Conservation (phyloP, 2,113 vertebrate genomes). For the Ochotona curzoniae region DNA sequence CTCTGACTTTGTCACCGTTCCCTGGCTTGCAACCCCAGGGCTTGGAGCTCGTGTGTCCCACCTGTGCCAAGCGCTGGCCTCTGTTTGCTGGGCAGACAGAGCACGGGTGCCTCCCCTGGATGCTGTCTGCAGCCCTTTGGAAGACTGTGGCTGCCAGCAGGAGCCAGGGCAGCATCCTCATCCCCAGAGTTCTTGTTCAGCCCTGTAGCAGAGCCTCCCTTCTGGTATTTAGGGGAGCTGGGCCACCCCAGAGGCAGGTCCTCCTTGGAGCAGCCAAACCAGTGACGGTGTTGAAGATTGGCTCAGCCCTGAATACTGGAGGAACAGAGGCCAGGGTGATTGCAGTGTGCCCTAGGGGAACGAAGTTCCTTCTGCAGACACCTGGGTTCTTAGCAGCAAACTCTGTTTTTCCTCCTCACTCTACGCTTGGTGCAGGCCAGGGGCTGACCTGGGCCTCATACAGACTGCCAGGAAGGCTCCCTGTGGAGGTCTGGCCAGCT, state of each 20-base stretch:
- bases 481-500: neutral
- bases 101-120: neutral
- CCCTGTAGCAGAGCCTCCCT: constrained; percentile 28
- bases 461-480: neutral
- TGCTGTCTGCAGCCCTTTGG: neutral
- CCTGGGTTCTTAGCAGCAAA: constrained; percentile 27
- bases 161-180: constrained; percentile 27
- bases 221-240: neutral
- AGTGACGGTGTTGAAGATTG: neutral
- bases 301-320: neutral
- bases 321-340: neutral
- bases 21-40: constrained; percentile 61
- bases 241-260: constrained; percentile 21
- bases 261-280: neutral
- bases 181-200: neutral
- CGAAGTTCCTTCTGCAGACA: constrained; percentile 33
- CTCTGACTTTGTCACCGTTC: constrained; percentile 48
- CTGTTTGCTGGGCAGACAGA: neutral
- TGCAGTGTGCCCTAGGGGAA: neutral
- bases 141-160: neutral
- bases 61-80: neutral
- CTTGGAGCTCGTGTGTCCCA: neutral
- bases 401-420: constrained; percentile 19
- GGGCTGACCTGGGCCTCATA: neutral
- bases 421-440: neutral